Conservation (phyloP, 2,797 vertebrate genomes). For the Aulostomus chinensis region DNA sequence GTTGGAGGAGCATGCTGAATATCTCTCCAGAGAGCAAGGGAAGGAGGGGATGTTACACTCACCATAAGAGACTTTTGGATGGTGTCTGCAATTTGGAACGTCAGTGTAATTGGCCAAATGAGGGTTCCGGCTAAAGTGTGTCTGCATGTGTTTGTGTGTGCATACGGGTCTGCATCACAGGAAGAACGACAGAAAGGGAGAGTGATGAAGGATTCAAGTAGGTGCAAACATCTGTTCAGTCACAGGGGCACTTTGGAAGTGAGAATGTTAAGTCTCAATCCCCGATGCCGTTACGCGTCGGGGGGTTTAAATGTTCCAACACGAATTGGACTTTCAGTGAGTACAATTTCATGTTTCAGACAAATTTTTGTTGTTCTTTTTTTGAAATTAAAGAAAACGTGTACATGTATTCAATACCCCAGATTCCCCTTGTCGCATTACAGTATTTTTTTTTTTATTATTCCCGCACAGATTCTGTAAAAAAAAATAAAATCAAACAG, state of each 20-base stretch:
- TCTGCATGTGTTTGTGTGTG: slow-evolving; percentile 5
- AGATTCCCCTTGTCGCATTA: too few species aligned
- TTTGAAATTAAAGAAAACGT: too few species aligned
- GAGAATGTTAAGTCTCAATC: slow-evolving; percentile 44
- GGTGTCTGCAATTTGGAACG: slow-evolving; percentile 66
- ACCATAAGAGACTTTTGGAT: slow-evolving; percentile 59
- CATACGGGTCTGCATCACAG: slow-evolving; percentile 13
- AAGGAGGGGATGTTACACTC: slow-evolving; percentile 47
- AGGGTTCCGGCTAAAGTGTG: slow-evolving; percentile 47
- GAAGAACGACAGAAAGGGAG: neutral
- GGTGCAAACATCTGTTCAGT: slow-evolving; percentile 62
- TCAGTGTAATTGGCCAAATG: slow-evolving; percentile 72
- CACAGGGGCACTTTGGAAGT: slow-evolving; percentile 44
- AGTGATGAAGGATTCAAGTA: slow-evolving; percentile 27
- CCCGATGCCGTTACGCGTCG: slow-evolving; percentile 28
- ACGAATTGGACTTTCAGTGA: slow-evolving; percentile 33
- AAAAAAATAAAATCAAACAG: too few species aligned
- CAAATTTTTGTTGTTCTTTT: too few species aligned
- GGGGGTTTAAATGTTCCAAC: slow-evolving; percentile 38
- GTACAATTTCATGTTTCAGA: slow-evolving; percentile 19
- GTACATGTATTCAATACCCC: too few species aligned
- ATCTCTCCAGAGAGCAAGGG: slow-evolving; percentile 50
- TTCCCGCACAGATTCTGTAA: too few species aligned
- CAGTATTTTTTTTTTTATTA: too few species aligned
- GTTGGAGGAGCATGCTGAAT: slow-evolving; percentile 60